phyloP scores from a whole-genome alignment of 1,140 invertebrate genomes.

The Ephestia elutella region DNA sequence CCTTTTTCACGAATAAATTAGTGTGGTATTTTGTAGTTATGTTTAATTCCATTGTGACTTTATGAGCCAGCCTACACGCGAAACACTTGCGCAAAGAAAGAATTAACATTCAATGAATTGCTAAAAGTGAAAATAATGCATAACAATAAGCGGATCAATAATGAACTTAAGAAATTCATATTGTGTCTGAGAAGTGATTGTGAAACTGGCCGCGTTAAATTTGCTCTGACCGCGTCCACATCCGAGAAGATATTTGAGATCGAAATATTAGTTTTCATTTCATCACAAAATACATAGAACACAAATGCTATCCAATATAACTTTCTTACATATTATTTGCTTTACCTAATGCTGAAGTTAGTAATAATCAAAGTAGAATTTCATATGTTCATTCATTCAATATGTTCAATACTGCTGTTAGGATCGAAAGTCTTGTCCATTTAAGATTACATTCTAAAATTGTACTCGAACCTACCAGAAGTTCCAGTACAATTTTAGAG shows the following conservation, averaged over 20 bases:
- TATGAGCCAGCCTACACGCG: slow-evolving; percentile 5
- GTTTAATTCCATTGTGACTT: background rate
- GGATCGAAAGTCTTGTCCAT: no score
- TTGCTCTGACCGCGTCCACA: slow-evolving; percentile 12
- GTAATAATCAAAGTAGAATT: no score
- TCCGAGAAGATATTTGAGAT: slow-evolving; percentile 38
- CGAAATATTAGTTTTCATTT: slow-evolving; percentile 48
- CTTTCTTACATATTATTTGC: no score
- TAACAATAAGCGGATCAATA: slow-evolving; percentile 8
- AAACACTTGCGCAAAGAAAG: slow-evolving; percentile 27
- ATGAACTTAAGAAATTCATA: slow-evolving; percentile 9
- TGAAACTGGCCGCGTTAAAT: slow-evolving; percentile 14
- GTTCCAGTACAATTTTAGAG: no score
- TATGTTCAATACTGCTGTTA: no score
- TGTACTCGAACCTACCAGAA: no score
- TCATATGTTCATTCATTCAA: no score
- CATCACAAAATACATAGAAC: slow-evolving; percentile 30
- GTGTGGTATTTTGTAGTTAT: no score
- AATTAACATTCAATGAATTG: slow-evolving; percentile 22
- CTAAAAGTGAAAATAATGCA: slow-evolving; percentile 21
- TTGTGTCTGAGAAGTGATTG: slow-evolving; percentile 13
- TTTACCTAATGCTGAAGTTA: no score
- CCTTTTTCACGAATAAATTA: background rate
- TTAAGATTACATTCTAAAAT: no score
- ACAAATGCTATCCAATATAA: background rate